Evolutionary conservation across 1,140 invertebrate species (phyloP).

Genomic region (Lepidostoma basale): DNA sequence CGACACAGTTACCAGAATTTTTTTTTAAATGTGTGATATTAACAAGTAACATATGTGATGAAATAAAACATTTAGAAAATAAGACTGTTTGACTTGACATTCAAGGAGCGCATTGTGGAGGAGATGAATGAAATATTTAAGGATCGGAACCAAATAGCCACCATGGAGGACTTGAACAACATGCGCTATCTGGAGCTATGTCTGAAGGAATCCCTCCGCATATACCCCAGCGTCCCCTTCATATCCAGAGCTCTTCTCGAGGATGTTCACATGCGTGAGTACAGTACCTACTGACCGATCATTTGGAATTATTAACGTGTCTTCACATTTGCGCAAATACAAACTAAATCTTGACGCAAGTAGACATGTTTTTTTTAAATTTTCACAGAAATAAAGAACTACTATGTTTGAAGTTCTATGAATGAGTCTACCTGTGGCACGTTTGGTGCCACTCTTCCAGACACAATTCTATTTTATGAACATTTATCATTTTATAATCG

Average conservation of each 20-base stretch:
- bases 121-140: conserved; percentile 69
- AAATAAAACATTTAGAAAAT: too few species aligned
- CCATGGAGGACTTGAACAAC: conserved; percentile 62
- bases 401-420: too few species aligned
- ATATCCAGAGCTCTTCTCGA: conserved; percentile 57
- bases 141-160: conserved; percentile 57
- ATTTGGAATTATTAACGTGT: neutral
- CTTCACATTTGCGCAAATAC: neutral
- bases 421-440: too few species aligned
- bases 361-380: neutral
- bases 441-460: too few species aligned
- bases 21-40: too few species aligned
- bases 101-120: conserved; percentile 59
- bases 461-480: too few species aligned
- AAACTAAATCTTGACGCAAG: neutral
- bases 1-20: too few species aligned
- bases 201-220: conserved; percentile 66
- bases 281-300: neutral
- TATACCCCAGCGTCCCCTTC: conserved; percentile 70
- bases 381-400: neutral
- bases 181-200: conserved; percentile 69
- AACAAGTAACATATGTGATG: too few species aligned
- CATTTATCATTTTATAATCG: too few species aligned
- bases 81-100: neutral
- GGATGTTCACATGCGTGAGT: conserved; percentile 53